Base-by-base conservation (phyloP, 2,797 vertebrate genomes). In the Paguma larvata region DNA sequence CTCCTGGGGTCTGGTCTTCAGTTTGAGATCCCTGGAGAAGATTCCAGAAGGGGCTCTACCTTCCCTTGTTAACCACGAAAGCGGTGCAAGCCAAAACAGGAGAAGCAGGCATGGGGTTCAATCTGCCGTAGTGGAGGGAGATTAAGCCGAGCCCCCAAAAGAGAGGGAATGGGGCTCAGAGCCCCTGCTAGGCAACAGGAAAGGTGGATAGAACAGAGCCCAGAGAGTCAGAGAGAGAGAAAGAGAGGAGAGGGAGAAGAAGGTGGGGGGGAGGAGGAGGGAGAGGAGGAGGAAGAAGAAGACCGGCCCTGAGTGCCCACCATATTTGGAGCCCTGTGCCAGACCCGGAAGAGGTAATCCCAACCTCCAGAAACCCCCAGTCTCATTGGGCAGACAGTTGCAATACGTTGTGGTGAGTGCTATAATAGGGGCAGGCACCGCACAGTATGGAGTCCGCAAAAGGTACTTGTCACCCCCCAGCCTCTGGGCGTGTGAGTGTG, bases 31-130 rank as follows among this genome's bases (percentile, higher is more conserved):
- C 51, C 62, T 30, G 32, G 63, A 75, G 84, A 97, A 70, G 73
- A 85, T 78, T 91, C 62, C n/a, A 67, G 89, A 95, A 89, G 86
- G 78, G 44, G 51, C 32, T 51, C 72, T 83, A n/a, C n/a, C 85
- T 38, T 70, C 44, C 5, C 53, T 70, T 59, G 38, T 51, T 48
- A 93, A 62, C 1, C 65, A 80, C 85, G 87, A 89, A 30, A 97
- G 41, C 27, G 21, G 38, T 44, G 48, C 77, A 68, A 63, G 75
- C 23, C 27, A 38, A 25, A 83, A 72, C n/a, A 94, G 59, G 44
- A 75, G 51, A 91, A 67, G 65, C 46, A 89, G 41, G 51, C 83
- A 72, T 34, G n/a, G 46, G n/a, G 65, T 8, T 73, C 78, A 75
- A 32, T 72, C 72, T 9, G 32, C 0, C 6, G 30, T 13, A 63